Conservation (phyloP, 2,113 vertebrate genomes). For the Coryphaenoides rupestris region DNA sequence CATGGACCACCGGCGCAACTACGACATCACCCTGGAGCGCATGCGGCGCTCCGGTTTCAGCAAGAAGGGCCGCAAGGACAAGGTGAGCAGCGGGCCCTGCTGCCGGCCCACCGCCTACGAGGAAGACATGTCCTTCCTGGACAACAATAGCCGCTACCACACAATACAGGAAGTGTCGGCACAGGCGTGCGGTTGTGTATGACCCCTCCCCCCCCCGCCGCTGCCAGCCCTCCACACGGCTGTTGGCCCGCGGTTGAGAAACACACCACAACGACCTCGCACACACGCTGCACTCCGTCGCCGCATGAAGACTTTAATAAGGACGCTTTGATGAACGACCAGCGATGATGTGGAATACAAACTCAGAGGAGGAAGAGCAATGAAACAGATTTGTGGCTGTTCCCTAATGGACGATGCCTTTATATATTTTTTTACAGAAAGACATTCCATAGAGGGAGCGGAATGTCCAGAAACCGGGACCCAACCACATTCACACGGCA, state of each 20-base stretch:
- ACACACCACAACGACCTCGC: neutral
- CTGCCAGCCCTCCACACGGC: no score
- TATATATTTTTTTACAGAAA: constrained; percentile 24
- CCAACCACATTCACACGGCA: constrained; percentile 12
- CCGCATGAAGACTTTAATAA: constrained; percentile 19
- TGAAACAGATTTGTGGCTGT: constrained; percentile 10
- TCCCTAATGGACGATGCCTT: constrained; percentile 8
- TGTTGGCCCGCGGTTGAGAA: neutral
- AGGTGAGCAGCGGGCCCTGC: constrained; percentile 82
- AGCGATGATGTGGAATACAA: constrained; percentile 33
- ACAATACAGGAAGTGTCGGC: constrained; percentile 89
- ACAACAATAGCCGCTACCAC: constrained; percentile 81
- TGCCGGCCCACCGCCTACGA: constrained; percentile 89
- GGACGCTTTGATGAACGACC: constrained; percentile 29
- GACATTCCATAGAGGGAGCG: constrained; percentile 4
- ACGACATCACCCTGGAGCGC: constrained; percentile 87
- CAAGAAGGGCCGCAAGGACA: constrained; percentile 75
- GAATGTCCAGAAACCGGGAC: constrained; percentile 2
- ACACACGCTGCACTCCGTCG: constrained; percentile 45
- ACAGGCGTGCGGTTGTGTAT: constrained; percentile 89
- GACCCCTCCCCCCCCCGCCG: constrained; percentile 51
- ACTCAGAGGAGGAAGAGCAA: constrained; percentile 21
- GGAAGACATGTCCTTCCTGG: constrained; percentile 86
- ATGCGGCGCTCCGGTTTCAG: constrained; percentile 72
- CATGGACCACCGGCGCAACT: constrained; percentile 75